phyloP scores from a whole-genome alignment of 2,797 vertebrate genomes.

The Pipistrellus pygmaeus region DNA sequence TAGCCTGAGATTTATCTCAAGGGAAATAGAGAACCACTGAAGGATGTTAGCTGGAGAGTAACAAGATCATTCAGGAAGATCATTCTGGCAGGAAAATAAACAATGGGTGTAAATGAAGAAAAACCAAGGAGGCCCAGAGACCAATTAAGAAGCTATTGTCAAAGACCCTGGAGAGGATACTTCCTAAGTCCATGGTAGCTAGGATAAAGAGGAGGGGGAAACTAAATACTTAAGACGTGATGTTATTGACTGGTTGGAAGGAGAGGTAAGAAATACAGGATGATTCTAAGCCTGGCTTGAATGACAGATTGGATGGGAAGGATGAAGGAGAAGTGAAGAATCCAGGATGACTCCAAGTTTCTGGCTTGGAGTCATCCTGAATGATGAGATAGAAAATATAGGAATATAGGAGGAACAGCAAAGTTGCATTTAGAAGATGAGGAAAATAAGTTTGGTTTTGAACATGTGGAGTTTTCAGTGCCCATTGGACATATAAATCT shows the following conservation, averaged over 20 bases:
- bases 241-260: neutral
- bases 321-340: neutral
- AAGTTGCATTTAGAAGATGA: slow-evolving; percentile 41
- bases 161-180: neutral
- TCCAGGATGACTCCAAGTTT: neutral
- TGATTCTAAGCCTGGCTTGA: neutral
- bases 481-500: neutral
- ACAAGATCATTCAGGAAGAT: slow-evolving; percentile 39
- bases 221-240: neutral
- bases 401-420: neutral
- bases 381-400: neutral
- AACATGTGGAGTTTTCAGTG: neutral
- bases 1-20: slow-evolving; percentile 31
- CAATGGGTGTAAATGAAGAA: neutral
- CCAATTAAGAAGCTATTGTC: neutral
- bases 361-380: neutral
- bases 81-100: slow-evolving; percentile 51
- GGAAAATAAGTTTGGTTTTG: neutral
- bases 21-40: slow-evolving; percentile 22
- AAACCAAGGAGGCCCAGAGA: neutral
- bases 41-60: neutral
- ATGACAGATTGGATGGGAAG: neutral
- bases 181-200: neutral
- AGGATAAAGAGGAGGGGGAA: neutral
- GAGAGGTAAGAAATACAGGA: neutral